Percentiles rank a stretch among this genome's conserved stretches.
These are phyloP conservation scores for Amazona vittata DNA, from an alignment of 2,113 vertebrate genomes.

Conservation along the genomic window DNA sequence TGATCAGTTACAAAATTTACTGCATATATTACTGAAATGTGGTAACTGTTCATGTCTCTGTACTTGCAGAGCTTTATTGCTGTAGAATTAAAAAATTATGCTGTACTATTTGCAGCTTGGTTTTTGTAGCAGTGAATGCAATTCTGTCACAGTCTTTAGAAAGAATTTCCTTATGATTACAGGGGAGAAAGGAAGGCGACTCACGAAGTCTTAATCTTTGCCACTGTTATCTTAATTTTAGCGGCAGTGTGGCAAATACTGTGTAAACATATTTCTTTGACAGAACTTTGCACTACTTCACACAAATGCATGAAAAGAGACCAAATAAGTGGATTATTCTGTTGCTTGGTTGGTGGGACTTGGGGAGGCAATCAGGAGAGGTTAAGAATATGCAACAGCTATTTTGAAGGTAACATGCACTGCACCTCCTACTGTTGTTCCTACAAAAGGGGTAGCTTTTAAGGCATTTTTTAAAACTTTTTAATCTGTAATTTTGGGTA, in stretches of 20 bases:
- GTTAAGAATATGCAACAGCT: neutral
- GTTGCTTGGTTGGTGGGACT: neutral
- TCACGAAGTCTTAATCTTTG: neutral
- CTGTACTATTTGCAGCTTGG: neutral
- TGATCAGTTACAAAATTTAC: neutral
- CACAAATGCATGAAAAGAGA: neutral
- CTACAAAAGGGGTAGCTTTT: neutral
- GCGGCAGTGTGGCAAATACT: neutral
- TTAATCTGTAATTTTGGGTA: neutral
- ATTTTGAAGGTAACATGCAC: neutral
- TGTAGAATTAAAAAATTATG: neutral
- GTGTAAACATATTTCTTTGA: neutral
- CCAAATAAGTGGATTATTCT: neutral
- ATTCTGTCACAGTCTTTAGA: neutral
- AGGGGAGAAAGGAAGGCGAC: neutral
- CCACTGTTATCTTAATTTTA: neutral
- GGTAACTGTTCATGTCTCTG: neutral
- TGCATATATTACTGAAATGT: neutral
- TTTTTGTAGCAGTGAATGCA: neutral
- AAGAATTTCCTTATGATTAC: neutral
- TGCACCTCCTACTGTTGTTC: neutral
- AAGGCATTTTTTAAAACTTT: neutral
- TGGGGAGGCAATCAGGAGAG: fast-evolving
- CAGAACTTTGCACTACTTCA: neutral
- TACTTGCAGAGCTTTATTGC: neutral